phyloP scores from a whole-genome alignment of 2,797 vertebrate species.

The Crocidura indochinensis region DNA sequence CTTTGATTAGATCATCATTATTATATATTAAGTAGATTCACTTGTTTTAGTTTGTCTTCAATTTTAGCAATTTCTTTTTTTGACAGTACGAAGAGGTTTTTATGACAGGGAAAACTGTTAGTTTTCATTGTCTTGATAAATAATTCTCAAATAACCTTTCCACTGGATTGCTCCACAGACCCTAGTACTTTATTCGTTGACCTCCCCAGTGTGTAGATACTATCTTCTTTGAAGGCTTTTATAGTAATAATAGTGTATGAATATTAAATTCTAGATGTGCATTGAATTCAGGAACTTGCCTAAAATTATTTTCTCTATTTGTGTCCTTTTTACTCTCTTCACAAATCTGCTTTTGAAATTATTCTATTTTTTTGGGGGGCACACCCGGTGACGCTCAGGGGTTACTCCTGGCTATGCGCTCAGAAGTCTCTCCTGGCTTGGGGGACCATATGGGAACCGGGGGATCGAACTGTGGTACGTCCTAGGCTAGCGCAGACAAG shows the following conservation, averaged over 20 bases:
- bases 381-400: background rate
- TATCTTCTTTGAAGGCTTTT: conserved; percentile 41
- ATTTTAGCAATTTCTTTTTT: conserved; percentile 21
- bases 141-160: background rate
- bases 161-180: background rate
- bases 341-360: background rate
- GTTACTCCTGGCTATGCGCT: background rate
- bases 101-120: conserved; percentile 18
- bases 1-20: conserved; percentile 47
- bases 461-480: too few relatives aligned
- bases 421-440: too few relatives aligned
- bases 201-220: conserved; percentile 11
- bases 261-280: conserved; percentile 35
- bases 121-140: conserved; percentile 48
- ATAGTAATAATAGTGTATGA: background rate
- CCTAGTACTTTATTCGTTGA: background rate
- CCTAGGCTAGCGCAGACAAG: too few relatives aligned
- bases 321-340: conserved; percentile 18
- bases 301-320: conserved; percentile 54
- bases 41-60: conserved; percentile 59
- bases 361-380: background rate
- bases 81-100: conserved; percentile 35
- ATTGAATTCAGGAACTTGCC: conserved; percentile 45
- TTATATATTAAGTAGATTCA: conserved; percentile 8
- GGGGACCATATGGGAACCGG: too few relatives aligned